Conservation (phyloP, 23 tunicate genomes). For the Trididemnum clinides region DNA sequence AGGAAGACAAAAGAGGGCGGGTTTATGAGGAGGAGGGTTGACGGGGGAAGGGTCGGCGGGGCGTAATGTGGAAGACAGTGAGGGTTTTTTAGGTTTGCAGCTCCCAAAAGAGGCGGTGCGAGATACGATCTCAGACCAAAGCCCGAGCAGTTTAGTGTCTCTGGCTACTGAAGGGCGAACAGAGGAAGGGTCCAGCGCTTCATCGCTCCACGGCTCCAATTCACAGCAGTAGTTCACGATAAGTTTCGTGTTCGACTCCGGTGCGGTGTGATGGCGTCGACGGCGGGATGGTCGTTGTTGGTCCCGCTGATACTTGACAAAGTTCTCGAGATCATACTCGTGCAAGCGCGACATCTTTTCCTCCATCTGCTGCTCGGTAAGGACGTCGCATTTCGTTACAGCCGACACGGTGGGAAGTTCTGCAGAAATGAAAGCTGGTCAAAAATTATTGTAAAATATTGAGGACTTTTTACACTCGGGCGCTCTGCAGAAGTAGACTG, state of each 20-base stretch:
- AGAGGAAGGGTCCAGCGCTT: constrained; percentile 67
- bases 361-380: constrained; percentile 30
- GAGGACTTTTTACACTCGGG: no score
- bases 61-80: no score
- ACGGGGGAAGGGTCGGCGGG: no score
- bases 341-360: constrained; percentile 41
- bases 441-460: no score
- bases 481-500: no score
- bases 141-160: constrained; percentile 60
- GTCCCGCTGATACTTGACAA: constrained; percentile 28
- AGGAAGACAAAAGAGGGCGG: no score
- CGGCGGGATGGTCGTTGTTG: constrained; percentile 35
- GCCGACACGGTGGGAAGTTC: constrained; percentile 82
- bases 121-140: constrained; percentile 90
- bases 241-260: constrained; percentile 44
- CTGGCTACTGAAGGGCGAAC: constrained; percentile 57
- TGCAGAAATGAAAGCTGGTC: no score
- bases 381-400: constrained; percentile 73
- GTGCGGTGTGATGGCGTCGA: background rate
- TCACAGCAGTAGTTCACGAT: constrained; percentile 90
- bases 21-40: no score
- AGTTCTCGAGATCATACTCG: constrained; percentile 77
- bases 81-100: no score
- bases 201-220: constrained; percentile 92
- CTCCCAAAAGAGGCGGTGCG: constrained; percentile 78